A percentile compares a stretch with the other conserved stretches of the same genome.
phyloP scores from a whole-genome alignment of 2,888 invertebrate species.

The Pyrgus malvae region DNA sequence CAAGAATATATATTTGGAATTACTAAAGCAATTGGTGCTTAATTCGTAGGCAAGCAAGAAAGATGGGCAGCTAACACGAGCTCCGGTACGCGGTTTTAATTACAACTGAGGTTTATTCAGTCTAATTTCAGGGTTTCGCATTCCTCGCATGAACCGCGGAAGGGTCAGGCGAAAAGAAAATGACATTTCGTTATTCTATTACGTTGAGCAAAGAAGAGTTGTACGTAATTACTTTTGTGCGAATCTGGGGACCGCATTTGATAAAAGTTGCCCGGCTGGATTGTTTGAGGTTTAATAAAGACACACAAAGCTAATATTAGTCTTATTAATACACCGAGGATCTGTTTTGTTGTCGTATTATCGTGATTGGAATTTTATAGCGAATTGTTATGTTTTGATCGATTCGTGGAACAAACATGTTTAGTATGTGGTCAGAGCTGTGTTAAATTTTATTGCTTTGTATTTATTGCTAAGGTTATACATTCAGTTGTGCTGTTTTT shows the following conservation, averaged over 20 bases:
- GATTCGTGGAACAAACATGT: constrained; percentile 17
- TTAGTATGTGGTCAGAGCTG: constrained; percentile 20
- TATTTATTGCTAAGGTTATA: too few relatives aligned
- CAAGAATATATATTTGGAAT: constrained; percentile 78
- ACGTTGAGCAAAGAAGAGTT: constrained; percentile 68
- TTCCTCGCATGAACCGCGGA: constrained; percentile 78
- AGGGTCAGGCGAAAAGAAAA: constrained; percentile 80
- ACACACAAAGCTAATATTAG: constrained; percentile 5
- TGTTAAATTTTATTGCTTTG: constrained; percentile 14
- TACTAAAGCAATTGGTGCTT: constrained; percentile 79
- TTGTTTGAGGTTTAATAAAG: constrained; percentile 13
- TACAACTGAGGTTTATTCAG: constrained; percentile 78
- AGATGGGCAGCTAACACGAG: constrained; percentile 68
- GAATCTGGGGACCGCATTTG: constrained; percentile 24
- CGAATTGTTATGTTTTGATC: too few relatives aligned
- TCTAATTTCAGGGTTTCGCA: constrained; percentile 80
- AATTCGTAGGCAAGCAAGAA: constrained; percentile 80
- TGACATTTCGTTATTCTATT: constrained; percentile 81
- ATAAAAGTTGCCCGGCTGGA: constrained; percentile 13
- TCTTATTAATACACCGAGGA: background rate
- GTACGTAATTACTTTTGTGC: constrained; percentile 71
- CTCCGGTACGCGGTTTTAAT: constrained; percentile 72
- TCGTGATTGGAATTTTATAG: background rate
- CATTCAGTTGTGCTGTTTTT: constrained; percentile 5
- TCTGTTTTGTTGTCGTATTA: background rate